Evolutionary conservation across 2,888 invertebrate genomes (phyloP), one percentile per base, ranked within the genome.

Genomic region (Microctonus hyperodae): DNA sequence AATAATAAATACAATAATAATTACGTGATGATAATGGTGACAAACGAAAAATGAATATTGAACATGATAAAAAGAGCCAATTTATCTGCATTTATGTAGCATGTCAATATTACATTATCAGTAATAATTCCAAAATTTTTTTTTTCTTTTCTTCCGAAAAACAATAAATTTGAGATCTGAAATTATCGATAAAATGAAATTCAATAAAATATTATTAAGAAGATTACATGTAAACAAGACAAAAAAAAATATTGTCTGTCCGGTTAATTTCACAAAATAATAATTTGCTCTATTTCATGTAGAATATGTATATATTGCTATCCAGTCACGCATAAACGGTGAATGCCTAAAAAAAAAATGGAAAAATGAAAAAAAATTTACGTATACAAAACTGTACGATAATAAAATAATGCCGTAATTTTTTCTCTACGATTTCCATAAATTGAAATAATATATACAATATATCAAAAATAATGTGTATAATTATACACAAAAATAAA

Each of bases 351-450:
- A 37, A 40, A n/a, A n/a, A n/a, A n/a, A n/a, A n/a, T n/a, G n/a
- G n/a, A n/a, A n/a, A n/a, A n/a, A n/a, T n/a, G n/a, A n/a, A n/a
- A n/a, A n/a, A n/a, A n/a, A n/a, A n/a, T n/a, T n/a, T n/a, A 33
- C 5, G 33, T 7, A 51, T 10, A 53, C 22, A 20, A 25, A 35
- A 25, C 57, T 35, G 58, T 33, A 64, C 50, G 57, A 64, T 35
- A 37, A 51, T 44, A 2, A 28, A 25, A 63, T 13, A 58, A 64
- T 25, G 25, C 20, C 53, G 31, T 23, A 37, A 55, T 63, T 59
- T 61, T 61, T 61, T 28, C 13, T 53, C 13, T 23, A 33, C 50
- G 50, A 50, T 50, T 31, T 16, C 50, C 31, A 31, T 31, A 7
- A 51, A 20, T 25, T 53, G 28, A 20, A 61, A 50, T 28, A 44